These are phyloP conservation scores for Allacma fusca DNA, from an alignment of 2,888 invertebrate species.

Conservation along the genomic window DNA sequence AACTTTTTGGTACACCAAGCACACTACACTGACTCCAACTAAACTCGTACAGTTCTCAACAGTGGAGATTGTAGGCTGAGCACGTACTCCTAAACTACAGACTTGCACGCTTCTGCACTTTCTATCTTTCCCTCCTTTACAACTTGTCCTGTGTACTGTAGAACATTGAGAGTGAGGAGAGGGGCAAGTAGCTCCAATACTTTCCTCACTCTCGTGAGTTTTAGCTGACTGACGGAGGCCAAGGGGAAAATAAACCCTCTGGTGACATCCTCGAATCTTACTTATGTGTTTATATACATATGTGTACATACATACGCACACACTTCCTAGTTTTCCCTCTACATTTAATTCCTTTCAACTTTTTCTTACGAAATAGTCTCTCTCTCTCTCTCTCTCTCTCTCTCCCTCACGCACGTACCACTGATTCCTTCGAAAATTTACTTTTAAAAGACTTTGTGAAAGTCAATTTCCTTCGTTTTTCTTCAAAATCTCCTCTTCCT, in stretches of 20 bases:
- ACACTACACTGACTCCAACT: neutral
- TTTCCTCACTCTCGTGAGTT: constrained; percentile 13
- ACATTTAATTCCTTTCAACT: constrained; percentile 16
- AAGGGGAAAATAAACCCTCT: constrained; percentile 37
- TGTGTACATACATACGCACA: neutral
- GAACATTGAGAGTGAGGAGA: neutral
- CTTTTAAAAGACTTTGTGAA: too few species aligned
- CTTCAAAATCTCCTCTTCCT: constrained; percentile 16
- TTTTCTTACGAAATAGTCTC: neutral
- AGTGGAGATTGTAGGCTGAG: constrained; percentile 36
- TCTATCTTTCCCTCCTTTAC: constrained; percentile 20
- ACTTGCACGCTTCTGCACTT: constrained; percentile 43
- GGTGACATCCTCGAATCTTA: constrained; percentile 1
- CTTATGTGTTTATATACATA: too few species aligned
- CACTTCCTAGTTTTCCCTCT: neutral
- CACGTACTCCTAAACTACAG: constrained; percentile 40
- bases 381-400: neutral
- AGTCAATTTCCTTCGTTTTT: constrained; percentile 1
- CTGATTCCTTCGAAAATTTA: constrained; percentile 1
- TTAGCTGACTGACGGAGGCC: constrained; percentile 21
- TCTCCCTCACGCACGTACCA: constrained; percentile 17
- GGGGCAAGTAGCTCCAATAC: constrained; percentile 18
- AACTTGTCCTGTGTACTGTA: neutral
- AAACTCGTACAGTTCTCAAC: constrained; percentile 12
- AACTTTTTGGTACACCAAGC: constrained; percentile 39